Evolutionary conservation across 2,888 invertebrate species (phyloP).

Genomic region (Chouioia cunea): DNA sequence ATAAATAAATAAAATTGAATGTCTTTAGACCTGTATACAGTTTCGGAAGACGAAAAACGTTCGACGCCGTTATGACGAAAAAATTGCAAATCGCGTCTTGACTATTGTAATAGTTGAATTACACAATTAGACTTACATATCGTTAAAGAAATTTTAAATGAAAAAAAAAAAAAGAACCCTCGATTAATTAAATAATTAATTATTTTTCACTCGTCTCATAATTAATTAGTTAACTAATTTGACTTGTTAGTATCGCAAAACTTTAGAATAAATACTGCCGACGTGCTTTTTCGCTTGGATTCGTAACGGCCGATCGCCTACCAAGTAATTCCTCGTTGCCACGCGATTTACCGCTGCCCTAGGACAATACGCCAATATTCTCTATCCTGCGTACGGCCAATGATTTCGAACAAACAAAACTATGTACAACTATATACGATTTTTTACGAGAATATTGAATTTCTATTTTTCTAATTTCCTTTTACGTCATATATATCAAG

Average conservation of each 20-base stretch:
- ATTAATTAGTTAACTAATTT: slow-evolving; percentile 54
- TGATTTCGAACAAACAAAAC: slow-evolving; percentile 36
- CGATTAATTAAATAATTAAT: slow-evolving; percentile 40
- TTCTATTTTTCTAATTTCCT: slow-evolving; percentile 48
- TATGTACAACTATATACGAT: slow-evolving; percentile 37
- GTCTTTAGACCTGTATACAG: slow-evolving; percentile 27
- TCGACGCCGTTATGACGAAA: slow-evolving; percentile 26
- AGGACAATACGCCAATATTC: slow-evolving; percentile 8
- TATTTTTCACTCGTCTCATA: slow-evolving; percentile 39
- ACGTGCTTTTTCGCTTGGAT: slow-evolving; percentile 59
- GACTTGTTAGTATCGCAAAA: slow-evolving; percentile 62
- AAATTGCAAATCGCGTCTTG: slow-evolving; percentile 36
- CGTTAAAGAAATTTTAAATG: no score
- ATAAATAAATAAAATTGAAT: no score
- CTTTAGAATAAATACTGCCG: slow-evolving; percentile 55
- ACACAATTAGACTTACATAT: slow-evolving; percentile 44
- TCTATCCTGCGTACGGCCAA: not conserved
- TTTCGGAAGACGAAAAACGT: slow-evolving; percentile 34
- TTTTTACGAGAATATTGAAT: slow-evolving; percentile 47
- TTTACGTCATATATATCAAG: slow-evolving; percentile 38
- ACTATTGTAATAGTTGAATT: slow-evolving; percentile 34
- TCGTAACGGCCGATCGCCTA: slow-evolving; percentile 49
- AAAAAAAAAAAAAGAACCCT: not conserved
- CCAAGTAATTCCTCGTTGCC: slow-evolving; percentile 22
- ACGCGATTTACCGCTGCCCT: slow-evolving; percentile 5